Evolutionary conservation across 2,797 vertebrate species (phyloP), one percentile per base, ranked within the genome.

Genomic region (Arctocebus calabarensis): DNA sequence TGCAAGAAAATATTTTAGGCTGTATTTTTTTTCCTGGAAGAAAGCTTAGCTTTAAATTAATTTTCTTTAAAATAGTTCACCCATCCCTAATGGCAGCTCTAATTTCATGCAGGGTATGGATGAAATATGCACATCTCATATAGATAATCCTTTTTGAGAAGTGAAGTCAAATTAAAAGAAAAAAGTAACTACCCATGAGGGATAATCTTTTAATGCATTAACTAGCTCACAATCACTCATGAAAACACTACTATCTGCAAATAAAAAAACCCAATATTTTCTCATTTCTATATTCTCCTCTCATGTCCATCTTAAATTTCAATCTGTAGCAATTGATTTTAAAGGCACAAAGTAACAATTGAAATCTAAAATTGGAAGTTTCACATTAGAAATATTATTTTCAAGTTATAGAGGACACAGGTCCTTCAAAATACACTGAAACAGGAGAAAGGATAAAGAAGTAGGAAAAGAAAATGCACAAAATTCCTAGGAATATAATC

Each of bases 81-180:
- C 82, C 93, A 90, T 86, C 40, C 79, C 78, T 95, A 95, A 95
- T 43, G 17, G 74, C 91, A 92, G 29, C 83, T 91, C 62, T 97
- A 95, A 98, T 96, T 97, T 94, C 94, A 96, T 94, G 88, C 84
- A 96, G 66, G 14, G 7, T 94, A 48, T 91, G 73, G 34, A 91
- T 94, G 79, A 96, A 97, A 95, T 96, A 94, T 75, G 84, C 82
- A 91, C 75, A 81, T 91, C 45, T 94, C 92, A 95, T 3, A 71
- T 97, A 84, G 91, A 97, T 95, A 97, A 96, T 96, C 84, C 97
- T 96, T 97, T 94, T 97, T 97, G 91, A 95, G 88, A 68, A 97
- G 74, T 94, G 91, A 97, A 93, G 97, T 71, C 88, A 79, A 95
- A 97, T 96, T 96, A 96, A 96, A 94, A 97, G 93, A 90, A 83